Base-by-base conservation (phyloP, 2,888 invertebrate species). In the Hyles lineata region DNA sequence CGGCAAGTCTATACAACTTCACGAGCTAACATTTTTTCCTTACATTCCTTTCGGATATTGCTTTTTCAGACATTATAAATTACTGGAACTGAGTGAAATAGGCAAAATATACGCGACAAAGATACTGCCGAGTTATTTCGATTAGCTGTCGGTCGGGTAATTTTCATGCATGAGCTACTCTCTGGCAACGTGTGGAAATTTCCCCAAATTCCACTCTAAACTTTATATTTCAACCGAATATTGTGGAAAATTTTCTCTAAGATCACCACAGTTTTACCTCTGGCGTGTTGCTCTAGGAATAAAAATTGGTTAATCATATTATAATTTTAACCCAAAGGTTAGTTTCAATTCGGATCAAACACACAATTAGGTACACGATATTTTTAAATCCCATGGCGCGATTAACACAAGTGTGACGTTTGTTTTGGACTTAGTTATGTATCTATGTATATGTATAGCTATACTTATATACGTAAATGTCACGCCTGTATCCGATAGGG, bases 211-310 rank as follows among this genome's bases (percentile, higher is more conserved):
- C 50, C 67, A 43, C 43, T 67, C 50, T 50, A 67, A 67, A 67
- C 67, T 67, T 67, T 67, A 43, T 43, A 50, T 67, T 67, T 50
- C 23, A 23, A 67, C 59, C 21, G 69, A 72, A 69, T 35, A 69
- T 72, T n/a, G 50, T 59, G 32, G 50, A 50, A 23, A 69, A 60
- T 60, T 72, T 60, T 17, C 69, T 70, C 17, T 50, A 50, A 52
- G 67, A 63, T 25, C 43, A 70, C 60, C 29, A 62, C 71, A 63
- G 58, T 72, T 55, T 67, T n/a, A 72, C 29, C 43, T 55, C 62
- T 43, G 43, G 6, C 23, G 23, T 17, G 63, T 43, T 23, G 50
- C n/a, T 43, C 55, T 0, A 55, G 55, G 55, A 55, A n/a, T 43
- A 43, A 43, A 43, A 43, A n/a, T 19, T 19, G 17, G 55, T 55